Base-by-base conservation (phyloP, 1,140 invertebrate genomes). In the Stenopsyche tienmushanensis region DNA sequence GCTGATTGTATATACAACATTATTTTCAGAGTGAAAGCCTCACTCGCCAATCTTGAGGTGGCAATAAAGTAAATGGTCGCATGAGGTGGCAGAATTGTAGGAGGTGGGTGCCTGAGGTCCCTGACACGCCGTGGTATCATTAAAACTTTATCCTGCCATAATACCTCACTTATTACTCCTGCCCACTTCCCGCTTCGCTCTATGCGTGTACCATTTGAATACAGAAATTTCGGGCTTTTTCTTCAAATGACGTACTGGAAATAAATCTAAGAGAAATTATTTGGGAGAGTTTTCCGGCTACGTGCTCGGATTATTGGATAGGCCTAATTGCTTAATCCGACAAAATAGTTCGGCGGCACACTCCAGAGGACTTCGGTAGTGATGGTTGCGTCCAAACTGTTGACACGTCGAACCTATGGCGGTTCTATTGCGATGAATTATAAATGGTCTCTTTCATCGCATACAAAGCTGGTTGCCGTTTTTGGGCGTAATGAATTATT, bases 11-110 rank as follows among this genome's bases (percentile, higher is more conserved):
- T n/a, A n/a, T n/a, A n/a, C n/a, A n/a, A n/a, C n/a, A n/a, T n/a
- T n/a, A n/a, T n/a, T n/a, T n/a, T n/a, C n/a, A n/a, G n/a, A n/a
- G n/a, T n/a, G n/a, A n/a, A n/a, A n/a, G n/a, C n/a, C 29, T 13
- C 29, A 34, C 29, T 34, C 29, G 29, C 29, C 29, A 13, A 34
- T 34, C 29, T 34, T 34, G 29, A 34, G 29, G 29, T 25, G 24
- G 54, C 39, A 57, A 57, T 57, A 57, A 42, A 57, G n/a, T 42
- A 57, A 57, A 57, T 57, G 54, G 54, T 41, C 34, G 34, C 34
- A 42, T 34, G 29, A 34, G 29, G 29, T 34, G 21, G 34, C 52
- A 39, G 21, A 29, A 34, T 10, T 5, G 2, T 23, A 25, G 29
- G 13, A 7, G 26, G 1, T 39, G 54, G 29, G 54, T 57, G 54